Evolutionary conservation across 2,797 vertebrate genomes (phyloP).

Genomic region (Salmo trutta): DNA sequence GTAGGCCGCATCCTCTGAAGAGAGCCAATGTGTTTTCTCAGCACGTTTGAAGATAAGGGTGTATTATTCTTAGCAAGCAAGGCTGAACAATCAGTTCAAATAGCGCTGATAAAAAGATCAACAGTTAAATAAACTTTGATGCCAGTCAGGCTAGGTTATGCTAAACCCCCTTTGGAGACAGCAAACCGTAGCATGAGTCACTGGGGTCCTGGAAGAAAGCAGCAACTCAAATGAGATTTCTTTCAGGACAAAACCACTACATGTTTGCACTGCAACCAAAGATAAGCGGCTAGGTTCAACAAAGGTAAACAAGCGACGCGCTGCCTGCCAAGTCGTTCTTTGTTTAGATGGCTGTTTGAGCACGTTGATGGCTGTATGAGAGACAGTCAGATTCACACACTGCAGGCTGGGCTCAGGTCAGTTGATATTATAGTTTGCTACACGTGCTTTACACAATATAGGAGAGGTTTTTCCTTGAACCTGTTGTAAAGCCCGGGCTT

Average conservation of each 20-base stretch:
- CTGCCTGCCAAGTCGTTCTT: not conserved
- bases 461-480: too few relatives aligned
- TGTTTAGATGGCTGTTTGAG: not conserved
- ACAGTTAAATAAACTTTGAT: conserved; percentile 58
- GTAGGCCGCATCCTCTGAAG: not conserved
- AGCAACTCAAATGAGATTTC: not conserved
- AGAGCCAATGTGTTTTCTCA: not conserved
- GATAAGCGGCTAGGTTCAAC: too few relatives aligned
- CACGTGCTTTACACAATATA: not conserved
- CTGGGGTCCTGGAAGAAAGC: not conserved
- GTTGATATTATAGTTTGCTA: not conserved
- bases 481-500: too few relatives aligned
- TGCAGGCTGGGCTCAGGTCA: not conserved
- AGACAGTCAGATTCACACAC: not conserved
- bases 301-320: too few relatives aligned
- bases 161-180: conserved; percentile 16
- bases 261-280: conserved; percentile 5
- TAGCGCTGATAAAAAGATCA: conserved; percentile 44
- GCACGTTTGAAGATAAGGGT: not conserved
- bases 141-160: conserved; percentile 10
- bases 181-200: not conserved
- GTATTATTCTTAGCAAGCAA: not conserved
- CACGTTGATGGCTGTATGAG: not conserved
- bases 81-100: not conserved
- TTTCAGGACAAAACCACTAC: not conserved